Percentiles rank a stretch among this genome's conserved stretches.
Evolutionary conservation across 2,888 invertebrate species (phyloP).

Genomic region (Platycheirus albimanus): DNA sequence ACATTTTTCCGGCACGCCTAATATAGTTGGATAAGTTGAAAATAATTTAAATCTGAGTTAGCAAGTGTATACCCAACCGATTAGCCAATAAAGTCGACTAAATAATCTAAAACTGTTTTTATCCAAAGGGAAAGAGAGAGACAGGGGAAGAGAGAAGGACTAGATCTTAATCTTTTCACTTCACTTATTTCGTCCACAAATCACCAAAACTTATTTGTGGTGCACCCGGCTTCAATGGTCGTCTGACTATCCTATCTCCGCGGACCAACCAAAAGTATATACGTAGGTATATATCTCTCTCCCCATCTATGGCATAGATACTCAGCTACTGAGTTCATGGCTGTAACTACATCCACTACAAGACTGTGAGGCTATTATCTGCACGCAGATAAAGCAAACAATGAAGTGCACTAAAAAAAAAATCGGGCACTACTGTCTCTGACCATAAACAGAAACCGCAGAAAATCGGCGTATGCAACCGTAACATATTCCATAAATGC

Average conservation of each 20-base stretch:
- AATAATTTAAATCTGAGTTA: too few relatives aligned
- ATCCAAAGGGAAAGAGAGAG: background rate
- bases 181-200: slow-evolving; percentile 44
- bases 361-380: slow-evolving; percentile 49
- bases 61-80: too few relatives aligned
- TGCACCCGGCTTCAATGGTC: slow-evolving; percentile 34
- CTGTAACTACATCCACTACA: too few relatives aligned
- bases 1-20: too few relatives aligned
- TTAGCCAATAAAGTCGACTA: slow-evolving; percentile 56
- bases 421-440: slow-evolving; percentile 31
- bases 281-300: slow-evolving; percentile 42
- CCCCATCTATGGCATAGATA: slow-evolving; percentile 52
- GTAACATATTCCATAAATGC: slow-evolving; percentile 34
- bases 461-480: slow-evolving; percentile 46
- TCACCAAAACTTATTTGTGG: slow-evolving; percentile 68
- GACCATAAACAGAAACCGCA: slow-evolving; percentile 37
- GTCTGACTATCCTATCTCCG: slow-evolving; percentile 42
- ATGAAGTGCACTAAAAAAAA: slow-evolving; percentile 60
- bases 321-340: slow-evolving; percentile 70
- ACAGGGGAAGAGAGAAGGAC: too few relatives aligned
- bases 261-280: too few relatives aligned
- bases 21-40: too few relatives aligned
- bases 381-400: slow-evolving; percentile 69
- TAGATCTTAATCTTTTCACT: slow-evolving; percentile 65
- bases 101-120: slow-evolving; percentile 13